A percentile compares a stretch with the other conserved stretches of the same genome.
Evolutionary conservation across 2,888 invertebrate genomes (phyloP).

Genomic region (Agrotis ipsilon): DNA sequence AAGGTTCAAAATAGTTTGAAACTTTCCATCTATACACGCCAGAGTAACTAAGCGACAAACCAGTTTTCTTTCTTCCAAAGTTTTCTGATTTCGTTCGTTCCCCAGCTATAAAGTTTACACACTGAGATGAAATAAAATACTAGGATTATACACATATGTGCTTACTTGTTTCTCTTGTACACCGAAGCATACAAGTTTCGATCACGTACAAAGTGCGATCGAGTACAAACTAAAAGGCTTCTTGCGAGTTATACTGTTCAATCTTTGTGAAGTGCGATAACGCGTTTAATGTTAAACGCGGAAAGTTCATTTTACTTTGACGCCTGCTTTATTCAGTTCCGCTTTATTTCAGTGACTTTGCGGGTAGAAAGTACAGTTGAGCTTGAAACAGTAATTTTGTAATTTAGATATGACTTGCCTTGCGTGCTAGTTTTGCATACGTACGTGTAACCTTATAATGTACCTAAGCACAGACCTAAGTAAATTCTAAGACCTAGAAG

Average conservation of each 20-base stretch:
- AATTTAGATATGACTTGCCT: conserved; percentile 23
- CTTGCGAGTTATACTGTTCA: conserved; percentile 62
- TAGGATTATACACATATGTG: conserved; percentile 71
- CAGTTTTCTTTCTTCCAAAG: conserved; percentile 37
- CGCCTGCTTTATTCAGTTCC: conserved; percentile 60
- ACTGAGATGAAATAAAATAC: conserved; percentile 65
- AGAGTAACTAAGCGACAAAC: conserved; percentile 37
- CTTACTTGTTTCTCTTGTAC: conserved; percentile 71
- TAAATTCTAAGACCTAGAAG: not conserved
- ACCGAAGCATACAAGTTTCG: conserved; percentile 72
- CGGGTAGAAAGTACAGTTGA: conserved; percentile 47
- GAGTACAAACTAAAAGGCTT: conserved; percentile 76
- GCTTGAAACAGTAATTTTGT: conserved; percentile 38
- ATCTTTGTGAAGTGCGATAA: conserved; percentile 58
- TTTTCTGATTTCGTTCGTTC: conserved; percentile 52
- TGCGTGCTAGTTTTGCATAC: conserved; percentile 9
- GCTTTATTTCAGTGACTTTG: conserved; percentile 63
- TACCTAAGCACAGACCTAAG: too few relatives aligned
- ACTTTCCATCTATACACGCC: conserved; percentile 23
- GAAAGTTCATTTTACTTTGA: conserved; percentile 69
- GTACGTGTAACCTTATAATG: too few relatives aligned
- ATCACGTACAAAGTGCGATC: conserved; percentile 79
- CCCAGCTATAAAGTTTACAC: conserved; percentile 51
- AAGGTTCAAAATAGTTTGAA: conserved; percentile 28
- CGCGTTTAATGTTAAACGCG: conserved; percentile 59